Percentiles rank a stretch among this genome's conserved stretches.
phyloP scores from a whole-genome alignment of 2,797 vertebrate species.

The Coccyzus lansbergi region DNA sequence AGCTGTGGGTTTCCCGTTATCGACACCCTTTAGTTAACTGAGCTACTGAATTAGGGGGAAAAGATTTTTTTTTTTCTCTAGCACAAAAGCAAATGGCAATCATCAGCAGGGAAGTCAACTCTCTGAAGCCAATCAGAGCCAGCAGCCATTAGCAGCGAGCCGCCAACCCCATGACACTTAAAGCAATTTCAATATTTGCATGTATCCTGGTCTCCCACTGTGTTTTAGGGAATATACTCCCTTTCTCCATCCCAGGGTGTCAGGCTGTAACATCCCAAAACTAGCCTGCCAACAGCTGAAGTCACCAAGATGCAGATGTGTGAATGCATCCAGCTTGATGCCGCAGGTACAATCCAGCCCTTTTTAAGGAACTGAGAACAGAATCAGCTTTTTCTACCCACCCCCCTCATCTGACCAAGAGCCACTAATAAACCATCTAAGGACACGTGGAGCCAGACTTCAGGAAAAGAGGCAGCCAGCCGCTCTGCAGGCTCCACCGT shows the following conservation, averaged over 20 bases:
- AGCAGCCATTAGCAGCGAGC: not conserved
- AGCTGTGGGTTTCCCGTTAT: not conserved
- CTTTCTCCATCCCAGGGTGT: not conserved
- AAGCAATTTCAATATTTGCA: not conserved
- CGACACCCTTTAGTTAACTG: not conserved
- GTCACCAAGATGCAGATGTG: not conserved
- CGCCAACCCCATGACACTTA: not conserved
- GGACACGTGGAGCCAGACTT: not conserved
- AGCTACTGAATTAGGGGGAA: not conserved
- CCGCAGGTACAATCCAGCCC: not conserved
- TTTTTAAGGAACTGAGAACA: not conserved
- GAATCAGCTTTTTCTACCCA: not conserved
- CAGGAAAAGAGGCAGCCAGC: not conserved
- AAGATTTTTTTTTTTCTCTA: not conserved
- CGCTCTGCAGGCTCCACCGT: not conserved
- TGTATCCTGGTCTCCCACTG: not conserved
- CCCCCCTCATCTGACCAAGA: not conserved
- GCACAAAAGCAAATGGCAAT: not conserved
- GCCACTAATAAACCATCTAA: not conserved
- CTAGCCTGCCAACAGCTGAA: not conserved
- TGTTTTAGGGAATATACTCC: not conserved
- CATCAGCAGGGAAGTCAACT: not conserved
- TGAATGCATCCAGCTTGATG: not conserved
- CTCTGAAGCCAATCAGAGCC: not conserved
- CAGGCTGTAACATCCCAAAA: not conserved